phyloP scores from a whole-genome alignment of 2,113 vertebrate species.

The Synodontis membranacea region DNA sequence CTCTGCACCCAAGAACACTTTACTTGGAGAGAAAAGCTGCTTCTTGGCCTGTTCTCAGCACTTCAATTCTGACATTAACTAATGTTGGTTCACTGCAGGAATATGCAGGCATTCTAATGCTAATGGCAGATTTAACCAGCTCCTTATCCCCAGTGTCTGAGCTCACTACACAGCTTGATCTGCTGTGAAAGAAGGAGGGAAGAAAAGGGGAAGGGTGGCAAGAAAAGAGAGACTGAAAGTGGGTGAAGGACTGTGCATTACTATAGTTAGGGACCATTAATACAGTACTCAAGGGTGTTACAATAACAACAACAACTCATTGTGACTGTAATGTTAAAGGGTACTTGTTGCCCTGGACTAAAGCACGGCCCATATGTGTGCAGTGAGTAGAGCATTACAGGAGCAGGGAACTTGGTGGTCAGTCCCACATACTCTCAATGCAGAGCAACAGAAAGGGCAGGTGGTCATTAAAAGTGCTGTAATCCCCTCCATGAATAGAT shows the following conservation, averaged over 20 bases:
- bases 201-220: conserved; percentile 35
- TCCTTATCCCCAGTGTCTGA: conserved; percentile 68
- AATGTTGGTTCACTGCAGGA: conserved; percentile 74
- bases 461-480: conserved; percentile 77
- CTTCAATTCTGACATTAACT: conserved; percentile 65
- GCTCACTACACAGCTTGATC: conserved; percentile 61
- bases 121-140: conserved; percentile 71
- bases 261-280: conserved; percentile 49
- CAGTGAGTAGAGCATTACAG: conserved; percentile 38
- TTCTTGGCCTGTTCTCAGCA: conserved; percentile 59
- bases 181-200: conserved; percentile 52
- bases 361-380: conserved; percentile 46
- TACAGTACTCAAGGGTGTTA: conserved; percentile 43
- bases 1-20: conserved; percentile 54
- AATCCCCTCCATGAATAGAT: conserved; percentile 77
- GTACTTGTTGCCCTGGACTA: conserved; percentile 43
- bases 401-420: conserved; percentile 30
- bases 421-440: conserved; percentile 59
- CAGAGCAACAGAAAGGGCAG: conserved; percentile 69
- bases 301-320: conserved; percentile 45
- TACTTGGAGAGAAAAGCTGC: conserved; percentile 46
- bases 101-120: conserved; percentile 73
- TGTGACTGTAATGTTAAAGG: conserved; percentile 46
- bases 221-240: conserved; percentile 29
- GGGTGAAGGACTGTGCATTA: conserved; percentile 31